A percentile compares a stretch with the other conserved stretches of the same genome.
phyloP scores from a whole-genome alignment of 1,140 invertebrate genomes.

The Oncopeltus fasciatus region DNA sequence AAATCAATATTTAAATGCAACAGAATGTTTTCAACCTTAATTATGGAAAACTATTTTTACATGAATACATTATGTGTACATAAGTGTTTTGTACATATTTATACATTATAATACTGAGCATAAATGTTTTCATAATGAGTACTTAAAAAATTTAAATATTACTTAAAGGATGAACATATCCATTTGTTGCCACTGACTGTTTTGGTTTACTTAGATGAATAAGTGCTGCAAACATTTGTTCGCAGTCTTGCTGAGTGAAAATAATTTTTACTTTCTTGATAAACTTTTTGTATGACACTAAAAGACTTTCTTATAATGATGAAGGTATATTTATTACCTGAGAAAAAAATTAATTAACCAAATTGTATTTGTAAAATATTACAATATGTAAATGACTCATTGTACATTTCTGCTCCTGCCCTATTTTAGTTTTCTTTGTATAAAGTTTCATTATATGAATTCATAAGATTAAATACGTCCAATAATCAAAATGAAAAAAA shows the following conservation, averaged over 20 bases:
- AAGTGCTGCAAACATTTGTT: background rate
- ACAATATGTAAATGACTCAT: constrained; percentile 19
- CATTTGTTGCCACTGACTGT: background rate
- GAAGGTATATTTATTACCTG: background rate
- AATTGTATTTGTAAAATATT: constrained; percentile 7
- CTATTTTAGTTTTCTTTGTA: constrained; percentile 20
- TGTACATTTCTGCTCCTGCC: constrained; percentile 15
- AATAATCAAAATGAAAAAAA: constrained; percentile 17
- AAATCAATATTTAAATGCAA: background rate
- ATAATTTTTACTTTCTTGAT: background rate
- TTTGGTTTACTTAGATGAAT: background rate
- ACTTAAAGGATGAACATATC: constrained; percentile 1
- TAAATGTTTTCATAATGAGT: constrained; percentile 10
- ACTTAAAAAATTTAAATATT: constrained; percentile 9
- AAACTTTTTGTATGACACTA: background rate
- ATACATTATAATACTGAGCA: constrained; percentile 4
- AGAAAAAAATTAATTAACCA: constrained; percentile 8
- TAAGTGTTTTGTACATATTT: constrained; percentile 18
- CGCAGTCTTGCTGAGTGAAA: background rate
- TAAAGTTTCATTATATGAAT: constrained; percentile 23
- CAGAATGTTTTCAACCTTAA: constrained; percentile 8
- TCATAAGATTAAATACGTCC: constrained; percentile 23
- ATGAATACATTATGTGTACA: constrained; percentile 15
- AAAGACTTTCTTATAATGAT: background rate
- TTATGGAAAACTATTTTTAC: constrained; percentile 19